Evolutionary conservation across 2,888 invertebrate genomes (phyloP), one percentile per base, ranked within the genome.

Genomic region (Muscina levida): DNA sequence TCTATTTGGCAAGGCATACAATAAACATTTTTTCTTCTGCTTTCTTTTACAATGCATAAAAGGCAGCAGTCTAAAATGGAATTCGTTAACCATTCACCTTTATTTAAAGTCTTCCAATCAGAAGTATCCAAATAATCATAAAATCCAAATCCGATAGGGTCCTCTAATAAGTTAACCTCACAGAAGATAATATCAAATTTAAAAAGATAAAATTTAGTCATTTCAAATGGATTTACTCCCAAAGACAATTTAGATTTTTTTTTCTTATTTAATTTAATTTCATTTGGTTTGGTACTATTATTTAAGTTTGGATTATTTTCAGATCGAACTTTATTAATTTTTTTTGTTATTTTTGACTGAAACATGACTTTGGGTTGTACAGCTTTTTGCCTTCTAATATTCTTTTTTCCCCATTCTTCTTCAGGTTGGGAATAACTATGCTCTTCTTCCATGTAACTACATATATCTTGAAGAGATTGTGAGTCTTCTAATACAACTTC

Each of bases 401-500:
- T 31, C 31, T 19, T 71, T 46, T 71, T 71, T 2, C 37, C 22
- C 67, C 67, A 68, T 37, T 31, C 44, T 46, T 70, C 70, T 6
- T 15, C 59, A 8, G 71, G 71, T 31, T 31, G n/a, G 8, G 22
- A 15, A 51, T 51, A 68, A n/a, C 51, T 26, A 48, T 66, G 66
- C 1, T 66, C 48, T 8, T 15, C 26, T 24, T 48, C 48, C 46
- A 66, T 66, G 1, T 31, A 3, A 31, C 31, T 31, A 31, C 31
- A n/a, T n/a, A n/a, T n/a, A n/a, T n/a, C 8, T 31, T 5, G 31
- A 31, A 31, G 3, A 5, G 31, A 31, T 31, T 31, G 4, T 31
- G 31, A 31, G 31, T 31, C 8, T 5, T 31, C 3, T 31, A 31
- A 31, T 31, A 8, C 8, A 31, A 31, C 8, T 5, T 5, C 31